These are phyloP conservation scores for Gnathonemus longibarbis DNA, from an alignment of 2,113 vertebrate genomes.

Conservation along the genomic window DNA sequence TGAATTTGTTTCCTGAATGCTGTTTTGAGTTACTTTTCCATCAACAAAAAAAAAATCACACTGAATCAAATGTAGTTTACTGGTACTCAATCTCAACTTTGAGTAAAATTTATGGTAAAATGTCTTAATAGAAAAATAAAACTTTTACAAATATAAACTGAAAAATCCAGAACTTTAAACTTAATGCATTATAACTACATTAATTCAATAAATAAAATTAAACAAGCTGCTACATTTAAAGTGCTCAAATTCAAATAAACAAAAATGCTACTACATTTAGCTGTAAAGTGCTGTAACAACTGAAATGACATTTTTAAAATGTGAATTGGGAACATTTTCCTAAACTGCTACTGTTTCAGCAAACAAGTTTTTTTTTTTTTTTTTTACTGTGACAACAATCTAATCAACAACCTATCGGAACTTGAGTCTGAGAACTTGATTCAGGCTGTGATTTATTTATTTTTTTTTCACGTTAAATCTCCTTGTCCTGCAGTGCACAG, in stretches of 20 bases:
- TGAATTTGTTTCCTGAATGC: background rate
- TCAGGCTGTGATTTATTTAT: background rate
- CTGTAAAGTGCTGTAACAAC: background rate
- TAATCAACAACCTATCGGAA: background rate
- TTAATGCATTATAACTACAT: too few species aligned
- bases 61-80: too few species aligned
- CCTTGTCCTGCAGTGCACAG: conserved; percentile 57
- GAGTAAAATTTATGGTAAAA: too few species aligned
- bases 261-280: too few species aligned
- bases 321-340: background rate
- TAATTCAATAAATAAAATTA: too few species aligned
- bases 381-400: background rate
- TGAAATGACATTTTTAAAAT: background rate
- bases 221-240: too few species aligned
- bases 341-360: background rate
- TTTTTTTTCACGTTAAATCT: background rate
- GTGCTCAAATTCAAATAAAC: too few species aligned
- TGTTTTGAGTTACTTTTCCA: background rate
- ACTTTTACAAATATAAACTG: too few species aligned
- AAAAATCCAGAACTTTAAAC: too few species aligned
- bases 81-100: too few species aligned
- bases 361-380: too few species aligned
- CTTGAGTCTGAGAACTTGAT: background rate
- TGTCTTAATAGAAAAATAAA: too few species aligned
- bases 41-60: background rate